Evolutionary conservation across 2,797 vertebrate species (phyloP), one percentile per base, ranked within the genome.

Genomic region (Leptoclinus maculatus): DNA sequence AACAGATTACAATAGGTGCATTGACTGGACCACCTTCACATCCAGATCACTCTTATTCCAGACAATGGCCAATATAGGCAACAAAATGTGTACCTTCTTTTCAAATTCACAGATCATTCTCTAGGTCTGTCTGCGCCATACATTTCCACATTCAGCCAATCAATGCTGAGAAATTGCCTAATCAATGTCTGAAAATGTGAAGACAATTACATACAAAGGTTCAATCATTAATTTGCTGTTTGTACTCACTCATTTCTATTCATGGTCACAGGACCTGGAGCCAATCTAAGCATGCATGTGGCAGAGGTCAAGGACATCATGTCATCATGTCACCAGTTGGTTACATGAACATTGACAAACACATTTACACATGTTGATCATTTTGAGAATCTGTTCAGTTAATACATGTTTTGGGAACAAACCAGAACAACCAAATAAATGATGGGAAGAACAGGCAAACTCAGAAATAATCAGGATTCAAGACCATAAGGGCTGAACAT

Each of bases 161-260:
- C 83, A 71, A 51, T 75, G 51, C 58, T 2, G 0, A 76, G 27
- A 2, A 82, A 78, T 19, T 71, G 51, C 80, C 19, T n/a, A 43
- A 78, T 74, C 80, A 43, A 80, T 87, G 47, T 29, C 27, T 58
- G 43, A 70, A 77, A 83, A 74, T 49, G 70, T 66, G 57, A 83
- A 59, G 58, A 64, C 29, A 38, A 66, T 64, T 79, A 49, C 36
- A 54, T 53, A 39, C 27, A 56, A 64, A 76, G 36, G 56, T 59
- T 77, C 7, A 60, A 32, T 80, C 8, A 47, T 19, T 73, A 16
- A 41, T 63, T 69, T 56, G 34, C 51, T 68, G 54, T 67, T 79
- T 78, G 69, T 65, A 41, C 39, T 10, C 17, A n/a, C 64, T 59
- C 32, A 49, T 83, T 64, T 74, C 53, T 2, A 60, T 32, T 77